Evolutionary conservation across 2,113 vertebrate genomes (phyloP).

Genomic region (Galeopterus variegatus): DNA sequence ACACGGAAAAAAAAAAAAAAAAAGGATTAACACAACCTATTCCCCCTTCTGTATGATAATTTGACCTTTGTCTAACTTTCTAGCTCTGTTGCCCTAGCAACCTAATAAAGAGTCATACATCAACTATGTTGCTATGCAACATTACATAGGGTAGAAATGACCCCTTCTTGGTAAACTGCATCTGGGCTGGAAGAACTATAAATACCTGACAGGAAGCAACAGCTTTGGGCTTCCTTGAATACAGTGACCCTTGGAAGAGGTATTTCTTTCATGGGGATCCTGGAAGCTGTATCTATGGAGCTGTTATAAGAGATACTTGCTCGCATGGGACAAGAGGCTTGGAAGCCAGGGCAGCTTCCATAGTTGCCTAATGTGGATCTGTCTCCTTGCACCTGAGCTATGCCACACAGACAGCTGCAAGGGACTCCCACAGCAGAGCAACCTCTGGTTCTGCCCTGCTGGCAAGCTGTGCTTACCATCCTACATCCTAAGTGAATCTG

Average conservation of each 20-base stretch:
- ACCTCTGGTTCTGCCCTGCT: neutral
- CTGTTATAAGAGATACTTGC: neutral
- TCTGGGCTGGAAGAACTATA: neutral
- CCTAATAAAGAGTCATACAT: neutral
- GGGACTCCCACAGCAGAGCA: neutral
- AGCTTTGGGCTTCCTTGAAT: neutral
- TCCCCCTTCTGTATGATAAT: neutral
- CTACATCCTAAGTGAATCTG: neutral
- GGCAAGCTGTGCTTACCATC: neutral
- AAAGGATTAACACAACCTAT: slow-evolving; percentile 51
- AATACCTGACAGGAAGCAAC: slow-evolving; percentile 4
- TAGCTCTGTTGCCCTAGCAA: slow-evolving; percentile 61
- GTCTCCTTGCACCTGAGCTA: neutral
- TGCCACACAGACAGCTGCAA: neutral
- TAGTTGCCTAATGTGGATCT: neutral
- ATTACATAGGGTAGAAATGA: slow-evolving; percentile 30
- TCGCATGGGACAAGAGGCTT: neutral
- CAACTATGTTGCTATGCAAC: slow-evolving; percentile 63
- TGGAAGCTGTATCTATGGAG: neutral
- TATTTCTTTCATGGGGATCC: neutral
- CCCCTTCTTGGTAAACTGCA: neutral
- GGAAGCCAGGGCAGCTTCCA: neutral
- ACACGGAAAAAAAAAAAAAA: too few relatives aligned
- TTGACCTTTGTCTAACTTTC: slow-evolving; percentile 55
- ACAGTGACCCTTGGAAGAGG: neutral